phyloP scores from a whole-genome alignment of 2,888 invertebrate species.

The Caenorhabditis sp. region DNA sequence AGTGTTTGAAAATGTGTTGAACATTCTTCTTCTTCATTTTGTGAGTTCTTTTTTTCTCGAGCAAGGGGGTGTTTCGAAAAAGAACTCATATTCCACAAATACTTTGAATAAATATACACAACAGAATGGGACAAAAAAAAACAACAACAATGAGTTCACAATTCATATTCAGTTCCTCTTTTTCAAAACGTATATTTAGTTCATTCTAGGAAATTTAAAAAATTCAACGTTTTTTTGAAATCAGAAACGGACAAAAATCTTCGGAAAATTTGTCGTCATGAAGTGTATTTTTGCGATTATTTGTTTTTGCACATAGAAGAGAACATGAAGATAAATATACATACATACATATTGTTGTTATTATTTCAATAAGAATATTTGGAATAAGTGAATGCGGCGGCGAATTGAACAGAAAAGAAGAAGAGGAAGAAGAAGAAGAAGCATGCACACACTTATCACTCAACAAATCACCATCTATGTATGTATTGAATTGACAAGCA shows the following conservation, averaged over 20 bases:
- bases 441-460: conserved; percentile 42
- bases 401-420: no score
- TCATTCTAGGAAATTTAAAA: no score
- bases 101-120: background rate
- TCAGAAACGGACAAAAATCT: no score
- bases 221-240: no score
- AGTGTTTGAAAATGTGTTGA: conserved; percentile 1
- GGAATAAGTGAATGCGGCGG: background rate
- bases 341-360: conserved; percentile 16
- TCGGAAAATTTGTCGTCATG: background rate
- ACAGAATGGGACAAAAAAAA: background rate
- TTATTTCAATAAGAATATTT: conserved; percentile 18
- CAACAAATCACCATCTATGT: background rate
- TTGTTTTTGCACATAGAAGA: background rate
- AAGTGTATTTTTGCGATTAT: conserved; percentile 1
- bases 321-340: background rate
- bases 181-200: no score
- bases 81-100: background rate
- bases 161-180: no score
- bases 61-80: background rate
- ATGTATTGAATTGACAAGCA: background rate
- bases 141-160: no score
- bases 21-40: background rate
- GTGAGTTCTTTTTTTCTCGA: background rate
- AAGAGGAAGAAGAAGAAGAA: conserved; percentile 10